Conservation (phyloP, 2,888 invertebrate genomes). For the Drosophila kuntzei region DNA sequence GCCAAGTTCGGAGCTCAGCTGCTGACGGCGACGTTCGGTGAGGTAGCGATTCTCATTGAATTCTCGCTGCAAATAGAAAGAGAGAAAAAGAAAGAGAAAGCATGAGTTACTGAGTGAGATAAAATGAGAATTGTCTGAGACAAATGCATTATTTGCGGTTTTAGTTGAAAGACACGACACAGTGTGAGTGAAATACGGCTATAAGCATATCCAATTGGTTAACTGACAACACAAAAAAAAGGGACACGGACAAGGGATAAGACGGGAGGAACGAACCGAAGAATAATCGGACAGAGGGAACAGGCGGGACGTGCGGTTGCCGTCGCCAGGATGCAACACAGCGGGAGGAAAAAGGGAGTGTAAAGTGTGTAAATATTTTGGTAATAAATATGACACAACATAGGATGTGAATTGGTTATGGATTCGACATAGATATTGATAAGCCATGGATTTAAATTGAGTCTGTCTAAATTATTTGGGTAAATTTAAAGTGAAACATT, state of each 20-base stretch:
- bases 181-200: slow-evolving; percentile 56
- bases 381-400: slow-evolving; percentile 61
- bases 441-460: neutral
- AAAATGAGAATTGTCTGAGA: slow-evolving; percentile 38
- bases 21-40: slow-evolving; percentile 95
- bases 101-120: slow-evolving; percentile 10
- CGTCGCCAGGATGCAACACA: slow-evolving; percentile 61
- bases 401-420: neutral
- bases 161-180: slow-evolving; percentile 55
- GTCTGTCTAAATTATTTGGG: too few species aligned
- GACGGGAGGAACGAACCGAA: slow-evolving; percentile 13
- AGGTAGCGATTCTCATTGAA: slow-evolving; percentile 97
- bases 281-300: neutral
- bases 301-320: slow-evolving; percentile 43
- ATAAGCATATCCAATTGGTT: slow-evolving; percentile 79
- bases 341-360: slow-evolving; percentile 43
- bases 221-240: slow-evolving; percentile 19
- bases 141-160: slow-evolving; percentile 85
- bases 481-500: too few species aligned
- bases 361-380: slow-evolving; percentile 81
- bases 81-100: slow-evolving; percentile 13
- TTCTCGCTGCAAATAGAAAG: slow-evolving; percentile 88
- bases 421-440: neutral
- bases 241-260: slow-evolving; percentile 8
- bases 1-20: slow-evolving; percentile 95